These are phyloP conservation scores for Himalopsyche phryganea DNA, from an alignment of 1,140 invertebrate species.

Conservation along the genomic window DNA sequence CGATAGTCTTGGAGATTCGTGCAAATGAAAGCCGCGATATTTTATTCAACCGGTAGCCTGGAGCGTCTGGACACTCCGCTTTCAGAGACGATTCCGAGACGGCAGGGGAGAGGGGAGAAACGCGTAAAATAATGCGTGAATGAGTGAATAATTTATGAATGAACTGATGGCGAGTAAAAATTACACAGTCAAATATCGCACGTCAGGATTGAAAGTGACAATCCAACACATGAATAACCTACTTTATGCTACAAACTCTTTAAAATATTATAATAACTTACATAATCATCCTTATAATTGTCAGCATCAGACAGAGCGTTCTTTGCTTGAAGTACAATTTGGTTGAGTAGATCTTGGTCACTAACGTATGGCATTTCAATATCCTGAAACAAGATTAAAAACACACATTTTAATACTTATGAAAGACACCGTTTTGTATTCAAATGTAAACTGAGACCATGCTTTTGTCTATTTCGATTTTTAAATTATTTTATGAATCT, in stretches of 20 bases:
- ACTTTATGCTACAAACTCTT: no score
- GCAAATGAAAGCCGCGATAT: conserved; percentile 24
- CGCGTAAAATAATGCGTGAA: background rate
- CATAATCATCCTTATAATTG: conserved; percentile 50
- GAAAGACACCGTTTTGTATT: no score
- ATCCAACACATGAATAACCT: no score
- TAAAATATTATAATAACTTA: conserved; percentile 42
- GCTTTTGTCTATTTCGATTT: no score
- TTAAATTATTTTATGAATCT: no score
- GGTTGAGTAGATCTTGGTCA: conserved; percentile 39
- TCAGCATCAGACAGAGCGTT: conserved; percentile 48
- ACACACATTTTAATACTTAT: no score
- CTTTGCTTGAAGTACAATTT: conserved; percentile 49
- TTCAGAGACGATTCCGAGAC: background rate
- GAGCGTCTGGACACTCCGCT: no score
- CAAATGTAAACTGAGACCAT: no score
- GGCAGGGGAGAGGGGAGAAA: background rate
- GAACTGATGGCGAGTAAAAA: background rate
- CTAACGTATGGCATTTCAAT: conserved; percentile 37
- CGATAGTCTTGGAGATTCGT: conserved; percentile 1
- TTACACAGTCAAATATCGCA: no score
- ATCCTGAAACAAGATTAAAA: conserved; percentile 31
- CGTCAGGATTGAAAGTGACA: no score
- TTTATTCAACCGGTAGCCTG: conserved; percentile 18
- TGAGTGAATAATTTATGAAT: conserved; percentile 1